Conservation (phyloP, 2,888 invertebrate genomes). For the Vannuccia rotundouncinata region DNA sequence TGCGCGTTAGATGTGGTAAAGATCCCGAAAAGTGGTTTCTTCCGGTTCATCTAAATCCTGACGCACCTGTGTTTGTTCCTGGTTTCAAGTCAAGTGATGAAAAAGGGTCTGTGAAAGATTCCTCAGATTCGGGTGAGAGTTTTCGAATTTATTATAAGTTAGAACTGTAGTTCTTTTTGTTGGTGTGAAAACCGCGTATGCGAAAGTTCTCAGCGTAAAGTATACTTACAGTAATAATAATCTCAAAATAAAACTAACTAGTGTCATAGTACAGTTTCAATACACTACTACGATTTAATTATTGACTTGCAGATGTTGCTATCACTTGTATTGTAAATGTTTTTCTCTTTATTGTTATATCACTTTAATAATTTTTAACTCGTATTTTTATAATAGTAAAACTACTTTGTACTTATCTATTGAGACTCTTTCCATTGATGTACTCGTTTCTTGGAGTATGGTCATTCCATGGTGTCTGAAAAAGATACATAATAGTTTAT, state of each 20-base stretch:
- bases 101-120: neutral
- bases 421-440: neutral
- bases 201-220: no score
- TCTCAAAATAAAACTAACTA: neutral
- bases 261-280: neutral
- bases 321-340: neutral
- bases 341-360: neutral
- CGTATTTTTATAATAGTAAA: neutral
- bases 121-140: neutral
- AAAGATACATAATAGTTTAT: no score
- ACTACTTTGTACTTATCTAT: neutral
- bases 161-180: neutral
- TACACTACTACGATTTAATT: neutral
- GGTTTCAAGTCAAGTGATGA: neutral
- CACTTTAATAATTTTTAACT: neutral
- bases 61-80: conserved; percentile 34
- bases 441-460: neutral
- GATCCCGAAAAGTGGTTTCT: conserved; percentile 25
- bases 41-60: conserved; percentile 31
- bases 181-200: neutral
- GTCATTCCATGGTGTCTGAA: neutral
- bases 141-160: neutral
- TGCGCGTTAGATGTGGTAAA: neutral
- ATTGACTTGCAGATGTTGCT: no score
- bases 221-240: no score